Evolutionary conservation across 2,113 vertebrate genomes (phyloP).

Genomic region (Lasiurus borealis): DNA sequence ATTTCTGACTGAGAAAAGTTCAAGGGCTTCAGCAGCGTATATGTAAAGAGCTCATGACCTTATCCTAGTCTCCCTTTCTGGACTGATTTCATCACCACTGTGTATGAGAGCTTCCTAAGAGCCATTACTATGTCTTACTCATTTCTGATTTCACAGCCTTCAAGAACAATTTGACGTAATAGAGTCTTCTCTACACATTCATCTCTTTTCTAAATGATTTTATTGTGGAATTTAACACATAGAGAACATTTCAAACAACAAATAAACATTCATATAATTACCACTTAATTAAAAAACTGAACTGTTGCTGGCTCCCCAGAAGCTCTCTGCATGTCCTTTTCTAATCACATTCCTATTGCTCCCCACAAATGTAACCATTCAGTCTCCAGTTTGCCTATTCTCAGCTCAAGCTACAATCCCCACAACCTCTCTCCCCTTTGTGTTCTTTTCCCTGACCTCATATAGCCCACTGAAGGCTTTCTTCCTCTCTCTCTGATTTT

Average conservation of each 20-base stretch:
- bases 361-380: background rate
- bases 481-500: background rate
- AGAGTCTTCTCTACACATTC: background rate
- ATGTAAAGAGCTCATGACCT: background rate
- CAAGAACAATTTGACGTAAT: background rate
- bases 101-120: background rate
- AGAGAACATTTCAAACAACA: background rate
- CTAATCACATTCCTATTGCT: background rate
- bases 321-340: background rate
- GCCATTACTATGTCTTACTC: background rate
- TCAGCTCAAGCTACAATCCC: background rate
- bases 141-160: background rate
- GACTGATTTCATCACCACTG: background rate
- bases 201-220: background rate
- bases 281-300: background rate
- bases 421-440: background rate
- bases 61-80: background rate
- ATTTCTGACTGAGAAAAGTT: background rate
- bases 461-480: background rate
- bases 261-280: background rate
- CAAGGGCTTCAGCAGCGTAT: background rate
- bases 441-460: background rate
- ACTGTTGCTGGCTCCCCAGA: background rate
- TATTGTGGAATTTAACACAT: background rate
- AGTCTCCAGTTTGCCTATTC: background rate